These are phyloP conservation scores for Lithobates pipiens DNA, from an alignment of 2,797 vertebrate genomes.

Conservation along the genomic window DNA sequence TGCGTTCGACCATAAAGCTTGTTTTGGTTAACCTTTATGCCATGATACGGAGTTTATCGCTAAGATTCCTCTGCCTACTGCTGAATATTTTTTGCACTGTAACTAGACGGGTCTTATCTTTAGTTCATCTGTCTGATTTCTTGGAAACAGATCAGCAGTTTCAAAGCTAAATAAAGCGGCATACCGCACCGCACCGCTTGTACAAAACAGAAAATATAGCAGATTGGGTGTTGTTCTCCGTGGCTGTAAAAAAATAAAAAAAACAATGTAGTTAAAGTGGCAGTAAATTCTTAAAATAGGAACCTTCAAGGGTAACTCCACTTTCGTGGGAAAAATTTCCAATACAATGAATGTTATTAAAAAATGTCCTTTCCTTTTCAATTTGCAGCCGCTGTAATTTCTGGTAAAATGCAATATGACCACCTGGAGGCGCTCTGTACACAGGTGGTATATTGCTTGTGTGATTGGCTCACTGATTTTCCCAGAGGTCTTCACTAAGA, in stretches of 20 bases:
- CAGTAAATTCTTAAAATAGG: no score
- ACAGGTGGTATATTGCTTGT: no score
- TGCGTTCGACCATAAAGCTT: neutral
- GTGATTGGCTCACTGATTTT: no score
- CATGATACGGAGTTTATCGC: neutral
- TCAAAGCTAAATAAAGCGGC: conserved; percentile 17
- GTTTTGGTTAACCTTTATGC: conserved; percentile 40
- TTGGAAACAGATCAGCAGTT: conserved; percentile 47
- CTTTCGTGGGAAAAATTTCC: no score
- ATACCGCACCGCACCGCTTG: conserved; percentile 5
- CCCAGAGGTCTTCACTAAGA: no score
- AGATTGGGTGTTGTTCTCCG: neutral
- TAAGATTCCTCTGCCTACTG: conserved; percentile 11
- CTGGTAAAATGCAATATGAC: no score
- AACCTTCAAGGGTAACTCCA: no score
- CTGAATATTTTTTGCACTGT: conserved; percentile 40
- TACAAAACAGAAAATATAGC: neutral
- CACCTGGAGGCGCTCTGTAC: no score
- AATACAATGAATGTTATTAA: no score
- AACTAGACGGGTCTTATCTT: conserved; percentile 33
- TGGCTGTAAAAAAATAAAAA: neutral
- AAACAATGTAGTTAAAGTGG: neutral
- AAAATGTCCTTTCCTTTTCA: no score
- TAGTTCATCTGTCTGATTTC: conserved; percentile 37
- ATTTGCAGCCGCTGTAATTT: no score